Base-by-base conservation (phyloP, 1,140 invertebrate genomes). In the Drosophila nigrodunni region DNA sequence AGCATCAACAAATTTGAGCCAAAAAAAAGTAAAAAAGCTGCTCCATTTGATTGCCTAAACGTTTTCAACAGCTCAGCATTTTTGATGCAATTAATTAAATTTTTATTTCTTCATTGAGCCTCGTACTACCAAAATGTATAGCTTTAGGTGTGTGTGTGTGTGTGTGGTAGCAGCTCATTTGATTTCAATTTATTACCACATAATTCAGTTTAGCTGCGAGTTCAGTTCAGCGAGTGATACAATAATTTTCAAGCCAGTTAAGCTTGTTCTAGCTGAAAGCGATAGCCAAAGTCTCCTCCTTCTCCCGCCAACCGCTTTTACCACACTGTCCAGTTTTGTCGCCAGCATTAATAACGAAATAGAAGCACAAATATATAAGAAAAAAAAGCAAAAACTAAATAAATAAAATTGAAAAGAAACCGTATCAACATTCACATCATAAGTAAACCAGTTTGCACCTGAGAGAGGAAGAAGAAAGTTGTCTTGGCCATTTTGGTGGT, bases 381-480 rank as follows among this genome's bases (percentile, higher is more conserved):
- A 61, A 47, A 49, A 50, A 74, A 57, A 74, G 55, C 76, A 5
- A 30, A 30, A 30, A 21, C 18, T 49, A 70, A 80, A 81, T 57
- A 76, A 74, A 62, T 71, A 61, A 69, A 68, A 74, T 74, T 74
- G 72, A 86, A 87, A 87, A 83, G 81, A 89, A 89, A 89, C 85
- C 85, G 79, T 89, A 89, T 89, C 85, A 89, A 89, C 85, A 89
- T 89, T 89, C 85, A 89, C 85, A 89, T 89, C 85, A 89, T 89
- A 89, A 89, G 86, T 89, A 89, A 89, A 89, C 85, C 85, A 89
- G 85, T 89, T 89, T 89, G 85, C 85, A 89, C 85, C 85, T 89
- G 86, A 89, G 85, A 89, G 85, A 89, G 85, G 85, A 90, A 89
- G 85, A 89, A 89, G 85, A 89, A 89, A 89, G 85, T 89, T 89